These are phyloP conservation scores for Drosophila takahashii DNA, from an alignment of 1,140 invertebrate species.

Conservation along the genomic window DNA sequence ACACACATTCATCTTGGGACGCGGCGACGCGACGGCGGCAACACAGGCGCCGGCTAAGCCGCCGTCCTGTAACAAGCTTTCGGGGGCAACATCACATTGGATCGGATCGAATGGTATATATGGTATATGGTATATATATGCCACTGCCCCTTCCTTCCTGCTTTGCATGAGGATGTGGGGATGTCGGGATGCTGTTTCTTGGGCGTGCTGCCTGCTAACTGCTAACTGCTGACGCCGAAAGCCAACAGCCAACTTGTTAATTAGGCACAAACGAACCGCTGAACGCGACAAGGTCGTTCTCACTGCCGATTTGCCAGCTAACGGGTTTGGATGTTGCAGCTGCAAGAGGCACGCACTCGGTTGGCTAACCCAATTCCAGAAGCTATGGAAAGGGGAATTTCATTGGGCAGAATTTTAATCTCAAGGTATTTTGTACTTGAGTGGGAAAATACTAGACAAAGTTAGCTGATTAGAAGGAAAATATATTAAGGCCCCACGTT, in stretches of 20 bases:
- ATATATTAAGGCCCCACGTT: neutral
- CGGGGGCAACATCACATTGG: constrained; percentile 51
- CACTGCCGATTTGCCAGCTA: constrained; percentile 15
- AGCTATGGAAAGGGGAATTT: neutral
- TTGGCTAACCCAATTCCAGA: constrained; percentile 3
- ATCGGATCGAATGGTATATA: neutral
- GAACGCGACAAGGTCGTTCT: constrained; percentile 51
- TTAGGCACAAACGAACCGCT: constrained; percentile 63
- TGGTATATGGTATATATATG: constrained; percentile 1
- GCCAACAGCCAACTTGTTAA: constrained; percentile 66
- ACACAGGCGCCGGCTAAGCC: constrained; percentile 52
- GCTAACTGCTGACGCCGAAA: constrained; percentile 55
- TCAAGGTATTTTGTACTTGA: neutral
- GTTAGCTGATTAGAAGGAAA: no score
- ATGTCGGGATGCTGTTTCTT: constrained; percentile 15
- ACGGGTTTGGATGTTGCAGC: constrained; percentile 13
- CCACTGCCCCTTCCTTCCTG: constrained; percentile 16
- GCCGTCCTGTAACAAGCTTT: constrained; percentile 59
- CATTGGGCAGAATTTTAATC: neutral
- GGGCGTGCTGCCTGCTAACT: constrained; percentile 43
- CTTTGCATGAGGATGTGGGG: constrained; percentile 46
- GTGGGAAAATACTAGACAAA: no score
- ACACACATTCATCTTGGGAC: constrained; percentile 77
- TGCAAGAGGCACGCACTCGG: constrained; percentile 5
- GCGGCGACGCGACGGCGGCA: constrained; percentile 42